A percentile compares a stretch with the other conserved stretches of the same genome.
These are phyloP conservation scores for Nyctibius grandis DNA, from an alignment of 2,797 vertebrate genomes.

Conservation along the genomic window DNA sequence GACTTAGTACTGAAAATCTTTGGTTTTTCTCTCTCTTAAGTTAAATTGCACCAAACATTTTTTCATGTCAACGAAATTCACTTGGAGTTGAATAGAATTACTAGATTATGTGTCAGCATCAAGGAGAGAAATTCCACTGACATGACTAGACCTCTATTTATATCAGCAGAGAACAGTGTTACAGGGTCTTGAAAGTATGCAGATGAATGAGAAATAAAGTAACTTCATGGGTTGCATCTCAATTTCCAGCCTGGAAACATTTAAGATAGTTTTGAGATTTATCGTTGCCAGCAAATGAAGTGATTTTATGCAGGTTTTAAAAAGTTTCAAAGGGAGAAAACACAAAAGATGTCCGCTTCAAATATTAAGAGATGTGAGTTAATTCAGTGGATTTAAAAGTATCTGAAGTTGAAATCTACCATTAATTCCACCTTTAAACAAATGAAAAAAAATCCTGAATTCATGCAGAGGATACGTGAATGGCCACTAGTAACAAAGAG, in stretches of 20 bases:
- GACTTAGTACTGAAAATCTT: background rate
- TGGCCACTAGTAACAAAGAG: background rate
- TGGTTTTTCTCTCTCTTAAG: background rate
- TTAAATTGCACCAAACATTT: background rate
- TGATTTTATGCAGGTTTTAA: background rate
- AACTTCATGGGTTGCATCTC: background rate
- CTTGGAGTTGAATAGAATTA: background rate
- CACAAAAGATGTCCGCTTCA: background rate
- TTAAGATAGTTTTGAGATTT: background rate
- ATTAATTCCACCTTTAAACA: background rate
- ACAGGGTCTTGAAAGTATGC: background rate
- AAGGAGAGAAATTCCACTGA: background rate
- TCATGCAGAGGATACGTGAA: background rate
- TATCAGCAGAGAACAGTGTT: background rate
- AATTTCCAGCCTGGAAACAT: background rate
- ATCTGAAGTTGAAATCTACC: background rate
- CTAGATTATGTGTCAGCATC: background rate
- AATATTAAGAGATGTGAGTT: background rate
- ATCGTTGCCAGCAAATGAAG: background rate
- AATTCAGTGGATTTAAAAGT: background rate
- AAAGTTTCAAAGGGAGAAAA: background rate
- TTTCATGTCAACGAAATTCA: background rate
- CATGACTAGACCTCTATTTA: background rate
- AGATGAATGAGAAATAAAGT: background rate
- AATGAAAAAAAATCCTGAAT: background rate